Percentiles rank a stretch among this genome's conserved stretches.
These are phyloP conservation scores for Hemaris fuciformis DNA, from an alignment of 2,888 invertebrate species.

Conservation along the genomic window DNA sequence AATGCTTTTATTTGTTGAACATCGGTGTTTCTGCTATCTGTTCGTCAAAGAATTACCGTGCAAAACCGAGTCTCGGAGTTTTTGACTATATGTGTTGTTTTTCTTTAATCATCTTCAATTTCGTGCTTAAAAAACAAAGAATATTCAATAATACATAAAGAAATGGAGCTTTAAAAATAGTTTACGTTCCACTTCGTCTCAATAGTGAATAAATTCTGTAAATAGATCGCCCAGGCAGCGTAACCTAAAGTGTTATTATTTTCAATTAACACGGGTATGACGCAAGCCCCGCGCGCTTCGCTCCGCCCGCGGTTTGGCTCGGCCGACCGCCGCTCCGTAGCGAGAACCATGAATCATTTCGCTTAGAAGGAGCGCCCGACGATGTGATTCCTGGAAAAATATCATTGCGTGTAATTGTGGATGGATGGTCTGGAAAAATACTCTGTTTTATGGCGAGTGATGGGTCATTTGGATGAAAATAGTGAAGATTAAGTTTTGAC, in stretches of 20 bases:
- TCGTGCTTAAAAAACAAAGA: no score
- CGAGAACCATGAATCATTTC: background rate
- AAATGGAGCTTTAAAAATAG: no score
- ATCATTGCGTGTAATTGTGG: background rate
- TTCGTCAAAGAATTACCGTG: no score
- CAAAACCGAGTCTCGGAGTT: no score
- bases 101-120: no score
- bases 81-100: no score
- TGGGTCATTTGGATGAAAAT: background rate
- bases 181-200: no score
- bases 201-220: background rate
- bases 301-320: background rate
- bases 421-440: background rate
- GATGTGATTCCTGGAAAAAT: background rate
- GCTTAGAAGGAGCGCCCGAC: background rate
- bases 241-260: background rate
- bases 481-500: background rate
- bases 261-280: background rate
- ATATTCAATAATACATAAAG: no score
- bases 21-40: no score
- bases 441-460: background rate
- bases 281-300: background rate
- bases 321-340: background rate
- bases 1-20: no score
- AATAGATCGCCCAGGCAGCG: background rate